Percentiles rank a stretch among this genome's conserved stretches.
These are phyloP conservation scores for Sarotherodon lohbergeri DNA, from an alignment of 2,113 vertebrate species.

Conservation along the genomic window DNA sequence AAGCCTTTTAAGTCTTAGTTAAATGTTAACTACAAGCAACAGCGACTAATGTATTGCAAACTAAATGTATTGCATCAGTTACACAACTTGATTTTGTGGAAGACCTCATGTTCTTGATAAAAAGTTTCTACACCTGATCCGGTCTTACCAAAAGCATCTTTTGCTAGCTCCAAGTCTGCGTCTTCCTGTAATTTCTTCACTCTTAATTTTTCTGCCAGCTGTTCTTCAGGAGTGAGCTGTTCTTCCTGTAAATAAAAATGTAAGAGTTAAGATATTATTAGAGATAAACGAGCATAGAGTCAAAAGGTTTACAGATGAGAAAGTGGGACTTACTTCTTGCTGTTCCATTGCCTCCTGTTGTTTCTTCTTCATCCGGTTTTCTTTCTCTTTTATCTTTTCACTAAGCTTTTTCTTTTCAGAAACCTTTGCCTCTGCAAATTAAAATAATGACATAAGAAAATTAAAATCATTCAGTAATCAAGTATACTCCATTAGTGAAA, in stretches of 20 bases:
- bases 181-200: slow-evolving; percentile 93
- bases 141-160: slow-evolving; percentile 89
- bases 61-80: neutral
- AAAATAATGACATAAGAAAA: neutral
- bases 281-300: neutral
- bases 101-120: neutral
- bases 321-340: slow-evolving; percentile 68
- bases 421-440: slow-evolving; percentile 79
- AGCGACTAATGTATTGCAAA: neutral
- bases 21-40: neutral
- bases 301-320: neutral
- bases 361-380: slow-evolving; percentile 86
- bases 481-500: neutral
- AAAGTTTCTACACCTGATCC: neutral
- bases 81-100: neutral
- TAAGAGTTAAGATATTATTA: neutral
- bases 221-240: slow-evolving; percentile 81
- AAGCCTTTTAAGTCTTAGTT: neutral
- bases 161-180: slow-evolving; percentile 89
- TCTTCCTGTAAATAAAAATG: slow-evolving; percentile 32
- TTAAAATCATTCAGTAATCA: neutral
- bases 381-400: slow-evolving; percentile 97
- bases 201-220: slow-evolving; percentile 85
- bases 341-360: slow-evolving; percentile 75
- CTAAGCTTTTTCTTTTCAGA: slow-evolving; percentile 95